These are phyloP conservation scores for Bimastos eiseni DNA, from an alignment of 2,888 invertebrate species.

Conservation along the genomic window DNA sequence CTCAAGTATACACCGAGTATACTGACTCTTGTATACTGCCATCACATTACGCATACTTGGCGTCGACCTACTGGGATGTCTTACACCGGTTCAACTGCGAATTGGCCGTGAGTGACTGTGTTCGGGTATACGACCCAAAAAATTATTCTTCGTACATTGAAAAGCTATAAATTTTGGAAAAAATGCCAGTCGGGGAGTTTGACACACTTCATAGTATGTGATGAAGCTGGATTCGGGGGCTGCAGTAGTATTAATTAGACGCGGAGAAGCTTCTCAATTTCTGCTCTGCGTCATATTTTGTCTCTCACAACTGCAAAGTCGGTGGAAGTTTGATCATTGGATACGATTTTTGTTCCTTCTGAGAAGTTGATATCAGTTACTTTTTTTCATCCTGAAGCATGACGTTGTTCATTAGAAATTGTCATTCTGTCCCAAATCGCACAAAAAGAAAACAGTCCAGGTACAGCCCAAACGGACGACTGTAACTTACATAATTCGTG, in stretches of 20 bases:
- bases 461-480: neutral
- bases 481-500: neutral
- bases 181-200: neutral
- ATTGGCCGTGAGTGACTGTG: neutral
- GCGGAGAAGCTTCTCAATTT: neutral
- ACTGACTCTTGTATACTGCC: neutral
- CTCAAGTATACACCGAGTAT: constrained; percentile 3
- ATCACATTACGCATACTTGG: neutral
- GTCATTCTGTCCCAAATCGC: neutral
- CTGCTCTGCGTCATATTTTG: neutral
- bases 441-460: neutral
- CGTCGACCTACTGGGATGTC: neutral
- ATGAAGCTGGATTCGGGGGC: neutral
- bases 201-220: neutral
- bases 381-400: neutral
- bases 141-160: neutral
- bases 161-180: neutral
- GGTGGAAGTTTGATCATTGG: neutral
- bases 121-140: neutral
- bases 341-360: neutral
- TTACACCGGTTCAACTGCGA: neutral
- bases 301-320: neutral
- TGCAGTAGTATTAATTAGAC: neutral
- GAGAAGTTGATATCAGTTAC: neutral
- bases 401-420: neutral